A percentile compares a stretch with the other conserved stretches of the same genome.
These are phyloP conservation scores for Chinchilla lanigera DNA, from an alignment of 2,113 vertebrate genomes.

Conservation along the genomic window DNA sequence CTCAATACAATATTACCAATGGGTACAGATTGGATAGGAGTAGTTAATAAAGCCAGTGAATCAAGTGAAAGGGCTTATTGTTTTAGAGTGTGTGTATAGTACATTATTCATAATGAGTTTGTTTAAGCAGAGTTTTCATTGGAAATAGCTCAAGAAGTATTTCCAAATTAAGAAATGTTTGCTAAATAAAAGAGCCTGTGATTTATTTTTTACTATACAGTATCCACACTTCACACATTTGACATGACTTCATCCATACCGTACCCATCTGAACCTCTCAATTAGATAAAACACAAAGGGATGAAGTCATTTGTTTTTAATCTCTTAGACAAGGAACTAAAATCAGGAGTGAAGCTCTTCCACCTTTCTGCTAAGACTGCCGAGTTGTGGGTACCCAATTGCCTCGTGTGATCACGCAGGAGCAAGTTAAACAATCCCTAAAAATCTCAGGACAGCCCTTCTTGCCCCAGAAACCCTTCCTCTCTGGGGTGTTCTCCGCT, in stretches of 20 bases:
- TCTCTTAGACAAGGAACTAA: not conserved
- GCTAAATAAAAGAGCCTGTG: not conserved
- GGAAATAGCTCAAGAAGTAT: constrained; percentile 31
- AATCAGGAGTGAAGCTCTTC: not conserved
- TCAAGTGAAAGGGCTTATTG: not conserved
- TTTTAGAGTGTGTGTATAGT: not conserved
- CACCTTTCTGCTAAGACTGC: not conserved
- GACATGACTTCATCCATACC: not conserved
- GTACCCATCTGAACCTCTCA: not conserved
- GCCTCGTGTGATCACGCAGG: not conserved
- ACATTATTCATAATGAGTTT: not conserved
- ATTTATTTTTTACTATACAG: constrained; percentile 18
- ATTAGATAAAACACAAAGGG: not conserved
- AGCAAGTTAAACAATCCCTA: not conserved
- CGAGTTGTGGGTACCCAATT: not conserved
- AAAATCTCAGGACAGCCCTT: not conserved
- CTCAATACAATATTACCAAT: not conserved
- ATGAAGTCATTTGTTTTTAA: not conserved
- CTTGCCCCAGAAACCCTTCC: not conserved
- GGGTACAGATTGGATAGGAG: not conserved
- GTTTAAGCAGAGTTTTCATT: constrained; percentile 26
- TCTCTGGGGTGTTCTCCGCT: not conserved
- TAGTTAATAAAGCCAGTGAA: not conserved
- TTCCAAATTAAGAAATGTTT: constrained; percentile 39
- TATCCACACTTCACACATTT: not conserved